Base-by-base conservation (phyloP, 1,140 invertebrate species). In the Ceratina calcarata region DNA sequence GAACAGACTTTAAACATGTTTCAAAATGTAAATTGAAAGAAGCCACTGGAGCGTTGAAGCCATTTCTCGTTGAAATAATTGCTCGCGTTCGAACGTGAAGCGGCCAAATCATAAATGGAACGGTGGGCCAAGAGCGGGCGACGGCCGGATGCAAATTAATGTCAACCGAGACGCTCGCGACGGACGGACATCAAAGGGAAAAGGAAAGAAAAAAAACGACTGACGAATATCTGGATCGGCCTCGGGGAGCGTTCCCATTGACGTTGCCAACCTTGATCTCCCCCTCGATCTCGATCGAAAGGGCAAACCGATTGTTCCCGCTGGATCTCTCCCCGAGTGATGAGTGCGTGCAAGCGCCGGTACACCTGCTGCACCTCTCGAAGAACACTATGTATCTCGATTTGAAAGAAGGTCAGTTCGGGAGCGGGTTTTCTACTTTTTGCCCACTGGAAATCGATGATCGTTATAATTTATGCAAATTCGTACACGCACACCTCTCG, bases 221-320 rank as follows among this genome's bases (percentile, higher is more conserved):
- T 12, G 3, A 45, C 10, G 69, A 71, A 71, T 45, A 60, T 71
- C 45, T 22, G 55, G 55, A 71, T 60, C 69, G 15, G 32, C 37
- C 55, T 71, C 20, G 32, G 13, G 51, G 55, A 60, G 8, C 20
- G n/a, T 58, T 71, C 32, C 24, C 69, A 71, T 53, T 45, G 60
- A 60, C 32, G 53, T 27, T n/a, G 32, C 53, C 37, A 67, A n/a
- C 74, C 74, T 76, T 76, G 74, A 76, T 76, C 73, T 76, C 55
- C 64, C 37, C 64, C 73, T 68, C 64, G 73, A 76, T 76, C 74
- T 68, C 74, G 74, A 76, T 60, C 74, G 74, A 60, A 69, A 69
- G 45, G 67, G 67, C 32, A 22, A 55, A 55, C 64, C 65, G 74
- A 76, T 76, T 76, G 74, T 76, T 76, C 32, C 37, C 53, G 13